Base-by-base conservation (phyloP, 2,888 invertebrate species). In the Caenorhabditis parvicauda region DNA sequence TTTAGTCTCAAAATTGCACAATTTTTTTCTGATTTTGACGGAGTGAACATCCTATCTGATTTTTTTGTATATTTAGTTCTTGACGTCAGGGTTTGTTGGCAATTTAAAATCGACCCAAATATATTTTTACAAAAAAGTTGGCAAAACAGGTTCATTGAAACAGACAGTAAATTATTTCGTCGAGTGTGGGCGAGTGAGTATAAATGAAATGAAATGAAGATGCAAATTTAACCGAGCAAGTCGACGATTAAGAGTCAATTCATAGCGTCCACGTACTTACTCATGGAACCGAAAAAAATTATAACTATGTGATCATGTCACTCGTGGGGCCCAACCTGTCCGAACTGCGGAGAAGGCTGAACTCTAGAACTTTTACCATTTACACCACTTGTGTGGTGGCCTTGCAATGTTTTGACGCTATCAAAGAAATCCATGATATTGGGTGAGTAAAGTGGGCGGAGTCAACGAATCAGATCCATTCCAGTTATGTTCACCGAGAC, bases 271-370 rank as follows among this genome's bases (percentile, higher is more conserved):
- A 42, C 25, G 62, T 50, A 5, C 29, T 58, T n/a, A 58, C 58
- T 45, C 32, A 48, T 35, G 62, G 62, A 25, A 41, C 42, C 35
- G 54, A 62, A 22, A 35, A 54, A 9, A 55, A 58, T 35, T 58
- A 43, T 42, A 63, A 63, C 48, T 58, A 53, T 35, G 50, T 63
- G 14, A 28, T 63, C 37, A 63, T 63, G 63, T 43, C 55, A 46
- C 46, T 63, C 38, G 52, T 63, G 9, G 62, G 63, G 19, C 63
- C 59, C 9, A 44, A 55, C 32, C 41, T 63, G 22, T 17, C 51
- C 7, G 54, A 62, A 24, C 29, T 62, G 43, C 35, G 62, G 22
- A 47, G 53, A 47, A 45, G 19, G 21, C 38, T 6, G 19, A 25
- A 3, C 3, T n/a, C 7, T 4, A 59, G 52, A 50, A 35, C 28